Evolutionary conservation across 2,888 invertebrate genomes (phyloP).

Genomic region (Ypsolopha sequella): DNA sequence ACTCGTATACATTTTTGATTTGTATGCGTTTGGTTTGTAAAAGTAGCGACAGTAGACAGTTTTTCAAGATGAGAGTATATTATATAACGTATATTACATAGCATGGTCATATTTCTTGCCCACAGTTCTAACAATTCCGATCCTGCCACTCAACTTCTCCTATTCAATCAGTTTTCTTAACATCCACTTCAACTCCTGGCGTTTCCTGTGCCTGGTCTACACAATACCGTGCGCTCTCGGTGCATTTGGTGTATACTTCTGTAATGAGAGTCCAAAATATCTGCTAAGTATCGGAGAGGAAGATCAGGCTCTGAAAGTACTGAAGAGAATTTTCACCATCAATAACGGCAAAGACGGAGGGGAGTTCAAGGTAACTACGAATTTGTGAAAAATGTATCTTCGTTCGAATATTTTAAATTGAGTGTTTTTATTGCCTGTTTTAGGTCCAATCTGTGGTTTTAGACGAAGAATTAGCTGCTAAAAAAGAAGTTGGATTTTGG

Average conservation of each 20-base stretch:
- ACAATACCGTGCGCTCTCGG: conserved; percentile 73
- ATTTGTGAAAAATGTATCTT: too few species aligned
- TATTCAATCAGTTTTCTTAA: conserved; percentile 47
- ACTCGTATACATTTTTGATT: too few species aligned
- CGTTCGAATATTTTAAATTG: too few species aligned
- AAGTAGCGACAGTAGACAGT: too few species aligned
- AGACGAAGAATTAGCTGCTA: conserved; percentile 24
- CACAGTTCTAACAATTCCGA: conserved; percentile 73
- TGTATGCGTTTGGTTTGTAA: too few species aligned
- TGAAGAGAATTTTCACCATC: conserved; percentile 34
- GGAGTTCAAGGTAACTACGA: conserved; percentile 29
- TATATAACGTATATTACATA: too few species aligned
- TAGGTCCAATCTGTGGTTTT: conserved; percentile 35
- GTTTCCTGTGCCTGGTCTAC: conserved; percentile 75
- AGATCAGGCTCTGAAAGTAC: conserved; percentile 63
- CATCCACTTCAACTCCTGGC: conserved; percentile 78
- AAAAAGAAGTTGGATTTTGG: conserved; percentile 23
- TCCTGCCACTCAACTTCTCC: conserved; percentile 71
- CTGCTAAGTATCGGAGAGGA: conserved; percentile 68
- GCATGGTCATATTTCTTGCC: neutral
- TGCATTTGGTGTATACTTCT: conserved; percentile 59
- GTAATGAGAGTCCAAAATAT: conserved; percentile 85
- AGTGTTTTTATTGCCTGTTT: conserved; percentile 7
- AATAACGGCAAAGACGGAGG: conserved; percentile 36
- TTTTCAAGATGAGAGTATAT: too few species aligned